Base-by-base conservation (phyloP, 37 sponge, comb jelly and placozoan species). In the Chondrosia reniformis region DNA sequence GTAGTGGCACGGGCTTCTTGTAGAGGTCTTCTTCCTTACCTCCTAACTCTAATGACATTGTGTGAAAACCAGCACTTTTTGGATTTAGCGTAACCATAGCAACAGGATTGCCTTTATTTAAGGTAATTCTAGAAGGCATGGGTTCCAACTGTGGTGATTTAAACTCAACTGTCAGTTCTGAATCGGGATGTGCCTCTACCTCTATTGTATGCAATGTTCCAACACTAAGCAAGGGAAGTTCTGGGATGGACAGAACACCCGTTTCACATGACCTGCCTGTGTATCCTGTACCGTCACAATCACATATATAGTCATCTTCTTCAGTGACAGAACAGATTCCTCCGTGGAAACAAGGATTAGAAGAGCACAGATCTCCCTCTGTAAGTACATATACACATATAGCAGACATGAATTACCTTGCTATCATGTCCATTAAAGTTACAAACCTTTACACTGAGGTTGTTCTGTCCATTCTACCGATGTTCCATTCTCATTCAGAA, bases 261-360 rank as follows among this genome's bases (percentile, higher is more conserved):
- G 7, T 19, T 28, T 66, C 67, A 66, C 67, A 66, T 6, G 4
- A 8, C 5, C 4, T 28, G 7, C 67, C 67, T 34, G 5, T 17
- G 17, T 66, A 66, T 8, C 67, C 67, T 33, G 67, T 66, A 28
- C 67, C 67, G 9, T 66, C 67, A 32, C 67, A 66, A 28, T 66
- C 36, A 17, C 67, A 66, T 36, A 39, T 66, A 39, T 19, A 66
- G 9, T 36, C 36, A 28, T 66, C 38, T 34, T 12, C 19, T 36
- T 39, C 67, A 66, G 67, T 66, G 33, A 66, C 67, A 5, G 39
- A 37, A 34, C 67, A 66, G 8, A 37, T 34, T 36, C 67, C 67
- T 9, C 27, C 63, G 36, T 66, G 67, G 8, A 66, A 34, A 39
- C 67, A 66, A 32, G 67, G 67, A 6, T 9, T 12, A 8, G 67